These are phyloP conservation scores for Ovis canadensis DNA, from an alignment of 2,113 vertebrate genomes.

Conservation along the genomic window DNA sequence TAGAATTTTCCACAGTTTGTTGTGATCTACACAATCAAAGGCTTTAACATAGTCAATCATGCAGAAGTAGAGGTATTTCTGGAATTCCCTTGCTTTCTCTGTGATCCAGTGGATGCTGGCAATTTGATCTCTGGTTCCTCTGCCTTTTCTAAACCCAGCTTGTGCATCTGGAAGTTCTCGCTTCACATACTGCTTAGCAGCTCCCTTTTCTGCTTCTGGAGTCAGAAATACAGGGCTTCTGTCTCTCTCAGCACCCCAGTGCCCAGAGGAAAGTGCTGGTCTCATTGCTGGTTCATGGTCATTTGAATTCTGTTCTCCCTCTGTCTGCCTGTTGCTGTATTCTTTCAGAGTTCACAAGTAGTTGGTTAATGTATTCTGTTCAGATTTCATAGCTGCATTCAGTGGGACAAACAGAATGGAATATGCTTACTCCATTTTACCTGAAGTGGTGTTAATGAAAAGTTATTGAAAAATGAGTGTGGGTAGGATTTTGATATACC, in stretches of 20 bases:
- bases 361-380: not conserved
- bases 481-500: not conserved
- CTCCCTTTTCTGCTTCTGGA: not conserved
- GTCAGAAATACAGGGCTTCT: not conserved
- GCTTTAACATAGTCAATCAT: not conserved
- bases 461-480: not conserved
- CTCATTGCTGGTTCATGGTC: not conserved
- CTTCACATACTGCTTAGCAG: not conserved
- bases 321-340: not conserved
- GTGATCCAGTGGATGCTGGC: not conserved
- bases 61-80: not conserved
- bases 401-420: not conserved
- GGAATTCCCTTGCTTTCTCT: not conserved
- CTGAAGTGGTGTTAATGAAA: not conserved
- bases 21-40: not conserved
- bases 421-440: not conserved
- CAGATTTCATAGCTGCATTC: not conserved
- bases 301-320: not conserved
- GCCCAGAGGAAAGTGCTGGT: not conserved
- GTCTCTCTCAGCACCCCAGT: not conserved
- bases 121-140: not conserved
- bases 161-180: not conserved
- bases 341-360: not conserved
- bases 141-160: not conserved
- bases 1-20: not conserved